Evolutionary conservation across 1,140 invertebrate species (phyloP).

Genomic region (Drosophila obscura): DNA sequence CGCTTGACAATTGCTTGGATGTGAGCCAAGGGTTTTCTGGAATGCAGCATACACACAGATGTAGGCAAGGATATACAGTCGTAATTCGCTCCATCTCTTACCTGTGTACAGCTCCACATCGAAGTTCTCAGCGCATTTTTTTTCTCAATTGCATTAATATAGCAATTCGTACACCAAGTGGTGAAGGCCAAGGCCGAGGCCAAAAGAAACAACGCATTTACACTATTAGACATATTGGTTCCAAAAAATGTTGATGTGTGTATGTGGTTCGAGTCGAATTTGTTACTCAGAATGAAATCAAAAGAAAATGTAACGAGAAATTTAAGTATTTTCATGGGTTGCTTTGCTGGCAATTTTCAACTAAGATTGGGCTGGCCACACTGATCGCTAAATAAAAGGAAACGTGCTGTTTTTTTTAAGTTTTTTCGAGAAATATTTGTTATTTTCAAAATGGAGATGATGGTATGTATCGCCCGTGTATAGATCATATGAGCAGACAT

Average conservation of each 20-base stretch:
- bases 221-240: slow-evolving; percentile 59
- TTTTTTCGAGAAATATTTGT: background rate
- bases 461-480: slow-evolving; percentile 38
- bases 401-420: slow-evolving; percentile 40
- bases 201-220: slow-evolving; percentile 58
- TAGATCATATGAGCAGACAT: background rate
- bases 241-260: slow-evolving; percentile 23
- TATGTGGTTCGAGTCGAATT: slow-evolving; percentile 10
- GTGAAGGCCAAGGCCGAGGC: slow-evolving; percentile 55
- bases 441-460: slow-evolving; percentile 53
- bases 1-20: background rate
- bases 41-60: background rate
- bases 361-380: slow-evolving; percentile 4
- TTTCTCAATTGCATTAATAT: slow-evolving; percentile 45
- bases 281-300: no score
- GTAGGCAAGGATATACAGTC: background rate
- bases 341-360: background rate
- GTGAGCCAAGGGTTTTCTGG: slow-evolving; percentile 22
- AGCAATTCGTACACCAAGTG: slow-evolving; percentile 58
- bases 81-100: slow-evolving; percentile 10
- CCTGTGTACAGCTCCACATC: slow-evolving; percentile 59
- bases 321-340: background rate
- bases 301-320: background rate
- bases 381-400: slow-evolving; percentile 3
- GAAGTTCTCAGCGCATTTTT: background rate